Percentiles rank a stretch among this genome's conserved stretches.
Evolutionary conservation across 1,140 invertebrate species (phyloP).

Genomic region (Condylostylus longicornis): DNA sequence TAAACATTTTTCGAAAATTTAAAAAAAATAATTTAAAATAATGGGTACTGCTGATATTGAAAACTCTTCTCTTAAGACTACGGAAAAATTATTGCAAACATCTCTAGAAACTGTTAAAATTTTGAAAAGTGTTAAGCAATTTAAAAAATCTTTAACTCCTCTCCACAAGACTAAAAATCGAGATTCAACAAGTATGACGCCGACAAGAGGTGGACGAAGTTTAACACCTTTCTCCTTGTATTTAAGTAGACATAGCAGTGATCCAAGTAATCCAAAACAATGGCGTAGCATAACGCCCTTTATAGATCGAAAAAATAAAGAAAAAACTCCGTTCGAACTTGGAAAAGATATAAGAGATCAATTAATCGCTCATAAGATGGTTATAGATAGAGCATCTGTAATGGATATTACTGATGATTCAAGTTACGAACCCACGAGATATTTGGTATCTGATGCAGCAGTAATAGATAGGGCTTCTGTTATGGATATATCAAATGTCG

Average conservation of each 20-base stretch:
- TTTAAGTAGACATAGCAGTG: not conserved
- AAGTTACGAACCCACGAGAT: not conserved
- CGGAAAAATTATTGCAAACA: too few species aligned
- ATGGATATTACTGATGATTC: constrained; percentile 5
- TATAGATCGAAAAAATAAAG: not conserved
- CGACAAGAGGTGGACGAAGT: constrained; percentile 1
- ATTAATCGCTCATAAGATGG: not conserved
- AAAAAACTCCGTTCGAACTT: constrained; percentile 7
- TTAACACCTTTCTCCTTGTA: not conserved
- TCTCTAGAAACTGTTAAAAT: too few species aligned
- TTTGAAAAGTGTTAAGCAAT: too few species aligned
- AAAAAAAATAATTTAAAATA: too few species aligned
- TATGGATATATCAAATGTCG: constrained; percentile 5
- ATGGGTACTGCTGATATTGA: too few species aligned
- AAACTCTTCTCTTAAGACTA: too few species aligned
- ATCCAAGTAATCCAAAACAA: not conserved
- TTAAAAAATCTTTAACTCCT: too few species aligned
- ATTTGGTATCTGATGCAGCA: not conserved
- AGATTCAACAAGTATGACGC: not conserved
- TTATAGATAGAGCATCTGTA: constrained; percentile 6
- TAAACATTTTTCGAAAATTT: too few species aligned
- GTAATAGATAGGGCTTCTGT: constrained; percentile 4
- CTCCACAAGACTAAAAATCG: too few species aligned
- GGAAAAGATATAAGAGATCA: constrained; percentile 1
- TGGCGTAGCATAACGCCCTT: constrained; percentile 3